A percentile compares a stretch with the other conserved stretches of the same genome.
Conservation (phyloP, 2,797 vertebrate genomes). For the Vultur gryphus region DNA sequence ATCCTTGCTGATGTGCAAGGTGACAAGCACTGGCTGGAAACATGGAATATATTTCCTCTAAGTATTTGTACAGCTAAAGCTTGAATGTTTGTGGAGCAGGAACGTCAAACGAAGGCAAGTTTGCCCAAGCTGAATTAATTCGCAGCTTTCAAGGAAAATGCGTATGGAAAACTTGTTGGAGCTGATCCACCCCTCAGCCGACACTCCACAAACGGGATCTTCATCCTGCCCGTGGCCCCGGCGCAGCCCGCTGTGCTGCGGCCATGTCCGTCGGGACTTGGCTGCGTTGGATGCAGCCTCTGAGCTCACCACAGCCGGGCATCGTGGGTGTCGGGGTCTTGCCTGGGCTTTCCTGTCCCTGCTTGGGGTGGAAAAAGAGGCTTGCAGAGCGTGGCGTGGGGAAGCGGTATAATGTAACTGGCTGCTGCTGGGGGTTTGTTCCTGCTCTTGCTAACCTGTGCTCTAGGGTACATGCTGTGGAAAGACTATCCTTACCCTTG, state of each 20-base stretch:
- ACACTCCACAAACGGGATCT: background rate
- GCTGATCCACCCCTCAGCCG: background rate
- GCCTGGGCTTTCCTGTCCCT: background rate
- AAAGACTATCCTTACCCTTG: background rate
- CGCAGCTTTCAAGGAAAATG: background rate
- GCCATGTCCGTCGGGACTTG: fast-evolving
- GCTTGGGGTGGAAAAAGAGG: background rate
- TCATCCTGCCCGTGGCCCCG: fast-evolving
- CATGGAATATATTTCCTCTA: background rate
- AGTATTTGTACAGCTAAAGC: background rate
- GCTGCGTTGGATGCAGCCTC: background rate
- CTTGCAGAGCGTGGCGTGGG: background rate
- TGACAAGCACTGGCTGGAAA: background rate
- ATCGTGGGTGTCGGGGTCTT: fast-evolving
- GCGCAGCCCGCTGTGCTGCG: background rate
- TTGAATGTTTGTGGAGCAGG: background rate
- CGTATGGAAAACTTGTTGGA: background rate
- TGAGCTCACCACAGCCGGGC: fast-evolving
- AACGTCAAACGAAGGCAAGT: background rate
- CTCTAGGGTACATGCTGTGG: fast-evolving
- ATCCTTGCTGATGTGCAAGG: background rate
- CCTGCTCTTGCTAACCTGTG: background rate
- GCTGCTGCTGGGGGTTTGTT: background rate
- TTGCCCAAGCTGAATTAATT: background rate
- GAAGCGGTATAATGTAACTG: background rate